Conservation (phyloP, 2,797 vertebrate genomes). For the Malacoraja senta region DNA sequence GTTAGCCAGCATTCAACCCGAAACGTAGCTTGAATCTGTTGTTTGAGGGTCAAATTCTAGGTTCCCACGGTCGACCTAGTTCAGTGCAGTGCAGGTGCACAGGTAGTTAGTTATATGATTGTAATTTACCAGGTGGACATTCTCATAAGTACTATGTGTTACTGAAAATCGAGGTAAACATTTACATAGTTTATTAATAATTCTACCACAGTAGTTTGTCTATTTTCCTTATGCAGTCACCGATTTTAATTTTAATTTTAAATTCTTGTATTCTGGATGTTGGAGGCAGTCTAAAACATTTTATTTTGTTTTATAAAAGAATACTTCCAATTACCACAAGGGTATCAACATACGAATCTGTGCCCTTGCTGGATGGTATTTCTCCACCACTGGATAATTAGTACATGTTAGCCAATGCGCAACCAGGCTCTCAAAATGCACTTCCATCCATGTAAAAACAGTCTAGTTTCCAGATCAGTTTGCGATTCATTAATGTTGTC, state of each 20-base stretch:
- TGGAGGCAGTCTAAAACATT: background rate
- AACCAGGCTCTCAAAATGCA: background rate
- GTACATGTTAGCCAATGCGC: background rate
- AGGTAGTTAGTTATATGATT: background rate
- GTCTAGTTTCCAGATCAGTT: background rate
- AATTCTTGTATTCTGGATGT: background rate
- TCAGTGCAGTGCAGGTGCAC: background rate
- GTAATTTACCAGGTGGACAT: background rate
- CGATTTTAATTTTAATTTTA: background rate
- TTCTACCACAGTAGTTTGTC: background rate
- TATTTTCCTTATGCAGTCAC: background rate
- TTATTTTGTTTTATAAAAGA: background rate
- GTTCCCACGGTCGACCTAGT: slow-evolving; percentile 6
- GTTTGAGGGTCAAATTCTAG: background rate
- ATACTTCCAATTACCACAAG: background rate
- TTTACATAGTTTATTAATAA: slow-evolving; percentile 23
- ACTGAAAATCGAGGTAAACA: background rate
- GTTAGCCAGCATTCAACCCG: background rate
- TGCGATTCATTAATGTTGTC: background rate
- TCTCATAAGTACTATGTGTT: background rate
- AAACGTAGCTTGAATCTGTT: background rate
- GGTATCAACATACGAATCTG: background rate
- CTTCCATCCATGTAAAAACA: background rate
- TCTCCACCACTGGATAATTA: background rate
- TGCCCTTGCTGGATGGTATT: background rate